Base-by-base conservation (phyloP, 1,140 invertebrate species). In the Drosophila jambulina region DNA sequence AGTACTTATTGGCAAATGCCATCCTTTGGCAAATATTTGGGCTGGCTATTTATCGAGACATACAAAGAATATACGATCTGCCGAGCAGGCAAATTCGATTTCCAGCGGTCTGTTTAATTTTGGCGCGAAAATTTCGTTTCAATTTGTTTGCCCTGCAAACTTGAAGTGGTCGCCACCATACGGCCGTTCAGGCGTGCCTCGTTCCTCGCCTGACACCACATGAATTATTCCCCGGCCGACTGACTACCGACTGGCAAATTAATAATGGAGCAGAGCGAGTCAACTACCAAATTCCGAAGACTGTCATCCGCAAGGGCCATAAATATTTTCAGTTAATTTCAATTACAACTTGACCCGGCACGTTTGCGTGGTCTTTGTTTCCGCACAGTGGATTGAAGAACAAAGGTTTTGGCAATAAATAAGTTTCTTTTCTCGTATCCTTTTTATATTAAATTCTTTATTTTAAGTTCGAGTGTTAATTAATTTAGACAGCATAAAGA, bases 321-420 rank as follows among this genome's bases (percentile, higher is more conserved):
- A 87, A 87, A 87, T 87, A 83, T 88, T 78, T 87, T 84, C 83
- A 69, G 80, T 83, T 87, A 82, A 86, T 86, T 86, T 86, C 83
- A 87, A 86, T 87, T 83, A 87, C 71, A 83, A 75, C 12, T 71
- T 78, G 59, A 70, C 75, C 59, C 29, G 49, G 61, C 60, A 75
- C 78, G 74, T 81, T 70, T 61, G 13, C 49, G 19, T 64, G 58
- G 5, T 34, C 42, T 56, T 51, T 34, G 27, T 23, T 27, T 25
- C 34, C 25, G 21, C 46, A n/a, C 51, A 54, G 51, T 54, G 32
- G 51, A 9, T 17, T 15, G 2, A 17, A 21, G 2, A 15, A 10
- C 25, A 13, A 29, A 12, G 48, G 2, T 19, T 19, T 51, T 21
- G 13, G 19, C n/a, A n/a, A n/a, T n/a, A n/a, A n/a, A n/a, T n/a